Evolutionary conservation across 2,797 vertebrate genomes (phyloP), one percentile per base, ranked within the genome.

Genomic region (Phrynocephalus forsythii): DNA sequence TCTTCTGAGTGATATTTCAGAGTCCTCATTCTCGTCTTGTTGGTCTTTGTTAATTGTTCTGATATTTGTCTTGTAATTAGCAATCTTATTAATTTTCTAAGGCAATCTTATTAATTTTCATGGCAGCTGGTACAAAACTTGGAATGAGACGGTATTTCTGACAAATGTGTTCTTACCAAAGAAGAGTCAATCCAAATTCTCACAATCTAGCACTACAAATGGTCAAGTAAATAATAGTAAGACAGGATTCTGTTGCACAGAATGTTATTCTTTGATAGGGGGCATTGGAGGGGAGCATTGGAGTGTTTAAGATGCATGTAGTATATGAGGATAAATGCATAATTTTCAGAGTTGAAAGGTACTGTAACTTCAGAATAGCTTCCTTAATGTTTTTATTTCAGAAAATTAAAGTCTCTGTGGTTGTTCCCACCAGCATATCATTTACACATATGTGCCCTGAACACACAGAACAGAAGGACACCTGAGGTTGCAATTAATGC

Each of bases 21-120:
- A 33, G 72, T 81, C 81, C 52, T 75, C 69, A 81, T 86, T 81
- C 81, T 81, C 81, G 72, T 50, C 79, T 85, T 85, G 24, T 66
- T 85, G 77, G 79, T 81, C 68, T 86, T 52, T 86, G 24, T 63
- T 73, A 81, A 81, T 81, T 81, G 78, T 73, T 81, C 78, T 86
- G 68, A 81, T 66, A 86, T 86, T 86, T 86, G 52, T 80, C 68
- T 44, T 81, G 78, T 33, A 80, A 80, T 80, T 81, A 4, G 18
- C 75, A 26, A 84, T 69, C 83, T 81, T 81, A 86, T 86, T 80
- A 72, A 50, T 44, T 33, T 80, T 80, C 68, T 16, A 72, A 86
- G 30, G 15, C 75, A 26, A 84, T 69, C 83, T 81, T 81, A 86
- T 86, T 80, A 72, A 50, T 44, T 33, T 80, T 80, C 2, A 63